phyloP scores from a whole-genome alignment of 2,888 invertebrate genomes.

The Hirtodrosophila trivittata region DNA sequence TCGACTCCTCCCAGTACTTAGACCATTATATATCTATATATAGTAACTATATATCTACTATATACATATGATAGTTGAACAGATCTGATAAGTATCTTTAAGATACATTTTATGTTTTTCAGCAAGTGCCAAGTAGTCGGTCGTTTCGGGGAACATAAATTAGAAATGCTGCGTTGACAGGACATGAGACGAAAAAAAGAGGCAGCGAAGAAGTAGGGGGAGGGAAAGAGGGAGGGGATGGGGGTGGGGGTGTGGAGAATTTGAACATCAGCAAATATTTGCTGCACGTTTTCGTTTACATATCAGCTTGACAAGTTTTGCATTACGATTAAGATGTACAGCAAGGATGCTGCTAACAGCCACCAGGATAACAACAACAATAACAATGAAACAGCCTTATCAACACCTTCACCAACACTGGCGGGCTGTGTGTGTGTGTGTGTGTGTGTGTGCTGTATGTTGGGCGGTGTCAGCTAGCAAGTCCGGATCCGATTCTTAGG shows the following conservation, averaged over 20 bases:
- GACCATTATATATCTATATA: too few relatives aligned
- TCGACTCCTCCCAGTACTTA: too few relatives aligned
- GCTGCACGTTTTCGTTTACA: conserved; percentile 76
- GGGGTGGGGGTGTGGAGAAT: too few relatives aligned
- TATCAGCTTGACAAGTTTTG: conserved; percentile 77
- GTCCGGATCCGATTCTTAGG: conserved; percentile 9
- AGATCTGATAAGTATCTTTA: too few relatives aligned
- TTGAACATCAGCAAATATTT: conserved; percentile 75
- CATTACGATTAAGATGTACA: conserved; percentile 80
- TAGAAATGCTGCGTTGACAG: conserved; percentile 64
- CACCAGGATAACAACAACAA: conserved; percentile 9
- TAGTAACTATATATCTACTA: too few relatives aligned
- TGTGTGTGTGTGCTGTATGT: conserved; percentile 7
- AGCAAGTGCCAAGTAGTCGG: conserved; percentile 17
- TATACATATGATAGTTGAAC: too few relatives aligned
- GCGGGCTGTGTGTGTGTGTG: too few relatives aligned
- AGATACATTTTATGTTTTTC: neutral
- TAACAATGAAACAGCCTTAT: conserved; percentile 67
- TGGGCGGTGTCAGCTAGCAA: conserved; percentile 10
- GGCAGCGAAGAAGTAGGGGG: conserved; percentile 6
- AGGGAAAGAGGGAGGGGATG: conserved; percentile 35
- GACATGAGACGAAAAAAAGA: conserved; percentile 17
- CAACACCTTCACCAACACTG: conserved; percentile 65
- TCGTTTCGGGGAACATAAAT: conserved; percentile 70
- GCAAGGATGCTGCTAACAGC: conserved; percentile 33